Conservation (phyloP, 2,888 invertebrate species). For the Papilio protenor region DNA sequence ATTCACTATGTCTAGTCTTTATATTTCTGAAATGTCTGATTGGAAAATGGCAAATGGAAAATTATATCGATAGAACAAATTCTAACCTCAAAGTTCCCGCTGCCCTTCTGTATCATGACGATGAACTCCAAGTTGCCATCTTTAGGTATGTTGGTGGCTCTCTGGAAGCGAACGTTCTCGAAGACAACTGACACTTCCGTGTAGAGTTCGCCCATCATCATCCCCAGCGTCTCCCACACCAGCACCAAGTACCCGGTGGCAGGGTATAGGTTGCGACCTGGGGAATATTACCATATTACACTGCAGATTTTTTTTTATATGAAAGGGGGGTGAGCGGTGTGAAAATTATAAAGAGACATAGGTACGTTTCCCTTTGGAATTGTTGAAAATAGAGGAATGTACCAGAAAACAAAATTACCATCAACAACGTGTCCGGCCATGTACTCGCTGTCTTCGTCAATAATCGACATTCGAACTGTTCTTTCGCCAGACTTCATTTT, state of each 20-base stretch:
- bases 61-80: background rate
- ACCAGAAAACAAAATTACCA: slow-evolving; percentile 78
- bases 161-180: slow-evolving; percentile 92
- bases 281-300: background rate
- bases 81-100: slow-evolving; percentile 86
- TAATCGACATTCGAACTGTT: slow-evolving; percentile 83
- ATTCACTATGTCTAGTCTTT: no score
- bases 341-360: no score
- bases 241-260: slow-evolving; percentile 92
- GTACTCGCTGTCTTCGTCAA: slow-evolving; percentile 88
- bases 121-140: slow-evolving; percentile 86
- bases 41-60: no score
- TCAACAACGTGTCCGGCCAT: slow-evolving; percentile 93
- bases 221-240: slow-evolving; percentile 91
- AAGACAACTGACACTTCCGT: slow-evolving; percentile 92
- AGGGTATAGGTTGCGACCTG: slow-evolving; percentile 90
- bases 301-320: background rate
- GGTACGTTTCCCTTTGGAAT: background rate
- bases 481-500: slow-evolving; percentile 88
- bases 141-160: slow-evolving; percentile 89
- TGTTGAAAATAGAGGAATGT: background rate
- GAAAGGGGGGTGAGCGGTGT: no score
- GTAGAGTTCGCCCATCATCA: slow-evolving; percentile 87
- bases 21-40: no score
- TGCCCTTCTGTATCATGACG: slow-evolving; percentile 89